Percentiles rank a stretch among this genome's conserved stretches.
Conservation (phyloP, 2,113 vertebrate genomes). For the Calyptommatus sinebrachiatus region DNA sequence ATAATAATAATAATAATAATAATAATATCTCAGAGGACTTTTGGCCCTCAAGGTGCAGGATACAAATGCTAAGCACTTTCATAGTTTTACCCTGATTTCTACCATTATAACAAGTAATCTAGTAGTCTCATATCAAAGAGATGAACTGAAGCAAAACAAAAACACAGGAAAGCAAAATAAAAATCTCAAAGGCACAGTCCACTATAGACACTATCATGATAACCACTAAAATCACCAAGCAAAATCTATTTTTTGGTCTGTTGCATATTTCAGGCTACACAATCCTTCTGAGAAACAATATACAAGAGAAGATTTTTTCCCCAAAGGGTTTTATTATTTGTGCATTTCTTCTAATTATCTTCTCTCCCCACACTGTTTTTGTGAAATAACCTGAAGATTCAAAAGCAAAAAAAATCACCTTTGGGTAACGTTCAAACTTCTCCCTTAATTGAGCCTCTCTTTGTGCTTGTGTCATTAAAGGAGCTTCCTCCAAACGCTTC, state of each 20-base stretch:
- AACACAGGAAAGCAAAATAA: background rate
- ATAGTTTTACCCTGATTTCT: background rate
- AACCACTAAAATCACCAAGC: background rate
- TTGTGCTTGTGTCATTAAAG: constrained; percentile 84
- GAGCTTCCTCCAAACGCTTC: constrained; percentile 86
- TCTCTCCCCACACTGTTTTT: too few relatives aligned
- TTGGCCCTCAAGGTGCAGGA: background rate
- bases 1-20: background rate
- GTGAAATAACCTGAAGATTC: background rate
- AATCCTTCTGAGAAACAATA: background rate
- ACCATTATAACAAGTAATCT: background rate
- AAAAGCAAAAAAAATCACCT: constrained; percentile 67
- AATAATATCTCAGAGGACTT: background rate
- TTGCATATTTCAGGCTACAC: background rate
- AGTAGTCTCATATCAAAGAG: background rate
- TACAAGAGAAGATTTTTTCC: background rate
- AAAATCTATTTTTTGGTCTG: background rate
- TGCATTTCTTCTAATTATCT: background rate
- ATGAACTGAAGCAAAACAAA: background rate
- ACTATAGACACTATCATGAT: background rate
- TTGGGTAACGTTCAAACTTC: constrained; percentile 88
- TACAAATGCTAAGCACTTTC: background rate
- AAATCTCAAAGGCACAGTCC: background rate
- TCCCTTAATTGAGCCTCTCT: constrained; percentile 83
- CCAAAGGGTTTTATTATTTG: too few relatives aligned